Base-by-base conservation (phyloP, 2,113 vertebrate species). In the Chaetorhynchus papuensis region DNA sequence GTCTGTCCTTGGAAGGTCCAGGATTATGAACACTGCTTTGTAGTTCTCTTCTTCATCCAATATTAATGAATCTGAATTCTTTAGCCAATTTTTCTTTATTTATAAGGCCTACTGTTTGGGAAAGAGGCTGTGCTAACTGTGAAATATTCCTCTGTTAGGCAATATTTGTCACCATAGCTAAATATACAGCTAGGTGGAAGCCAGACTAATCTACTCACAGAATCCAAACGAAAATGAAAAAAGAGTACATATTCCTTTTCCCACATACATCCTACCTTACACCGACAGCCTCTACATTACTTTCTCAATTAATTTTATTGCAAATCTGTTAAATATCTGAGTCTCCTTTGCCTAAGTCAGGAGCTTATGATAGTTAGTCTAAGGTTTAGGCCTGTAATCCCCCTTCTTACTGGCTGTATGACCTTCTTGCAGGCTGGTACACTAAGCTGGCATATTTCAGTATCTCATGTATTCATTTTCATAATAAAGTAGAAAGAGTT, bases 341-440 rank as follows among this genome's bases (percentile, higher is more conserved):
- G 83, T 89, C 52, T 86, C 23, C 42, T 70, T 60, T 83, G 56
- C 45, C 76, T 93, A 94, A 96, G 7, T 90, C 83, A 78, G 80
- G 56, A 95, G 95, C 91, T 97, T 95, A 94, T 87, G 72, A 71
- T 56, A 77, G 95, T 96, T 93, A 95, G 95, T 90, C 72, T 90
- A 89, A 93, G 93, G 95, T 95, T 97, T 95, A 95, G 89, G 42
- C 24, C 83, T 93, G 59, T 97, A 97, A 96, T 97, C 90, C 83
- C 71, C 33, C 76, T 93, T 94, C 93, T 96, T 89, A 95, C 56
- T 75, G 72, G 27, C 35, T 95, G 30, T 59, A 63, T 94, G 94
- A 90, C 94, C 93, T 90, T 94, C 85, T 95, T 93, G 68, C 76
- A 92, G 85, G 60, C 68, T 79, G 60, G 23, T 54, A 70, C 35